phyloP scores from a whole-genome alignment of 2,113 vertebrate species.

The Baryphthengus martii region DNA sequence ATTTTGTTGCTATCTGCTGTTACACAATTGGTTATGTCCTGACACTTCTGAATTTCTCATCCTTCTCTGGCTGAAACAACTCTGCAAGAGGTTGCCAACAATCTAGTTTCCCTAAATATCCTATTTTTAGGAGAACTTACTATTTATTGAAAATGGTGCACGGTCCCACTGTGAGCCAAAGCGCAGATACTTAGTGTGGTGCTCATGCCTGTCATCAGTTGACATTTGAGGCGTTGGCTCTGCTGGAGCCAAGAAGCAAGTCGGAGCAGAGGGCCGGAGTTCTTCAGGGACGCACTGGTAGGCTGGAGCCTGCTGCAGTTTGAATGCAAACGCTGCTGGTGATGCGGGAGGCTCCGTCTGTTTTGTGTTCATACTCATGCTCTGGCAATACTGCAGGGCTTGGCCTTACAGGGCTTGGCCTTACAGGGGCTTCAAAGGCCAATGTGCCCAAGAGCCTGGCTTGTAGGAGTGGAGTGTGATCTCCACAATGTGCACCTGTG shows the following conservation, averaged over 20 bases:
- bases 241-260: neutral
- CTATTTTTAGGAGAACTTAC: neutral
- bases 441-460: neutral
- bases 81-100: neutral
- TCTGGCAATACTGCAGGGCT: neutral
- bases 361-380: neutral
- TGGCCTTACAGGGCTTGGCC: neutral
- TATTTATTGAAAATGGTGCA: neutral
- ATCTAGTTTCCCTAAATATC: neutral
- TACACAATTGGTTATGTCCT: neutral
- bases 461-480: neutral
- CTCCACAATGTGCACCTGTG: neutral
- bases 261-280: neutral
- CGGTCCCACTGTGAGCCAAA: neutral
- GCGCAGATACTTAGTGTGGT: neutral
- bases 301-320: neutral
- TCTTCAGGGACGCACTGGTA: neutral
- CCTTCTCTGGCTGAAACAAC: neutral
- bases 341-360: neutral
- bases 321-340: neutral
- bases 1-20: neutral
- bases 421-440: neutral
- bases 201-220: neutral
- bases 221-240: neutral
- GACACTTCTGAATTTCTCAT: neutral